Percentiles rank a stretch among this genome's conserved stretches.
Evolutionary conservation across 2,797 vertebrate genomes (phyloP).

Genomic region (Tragelaphus oryx): DNA sequence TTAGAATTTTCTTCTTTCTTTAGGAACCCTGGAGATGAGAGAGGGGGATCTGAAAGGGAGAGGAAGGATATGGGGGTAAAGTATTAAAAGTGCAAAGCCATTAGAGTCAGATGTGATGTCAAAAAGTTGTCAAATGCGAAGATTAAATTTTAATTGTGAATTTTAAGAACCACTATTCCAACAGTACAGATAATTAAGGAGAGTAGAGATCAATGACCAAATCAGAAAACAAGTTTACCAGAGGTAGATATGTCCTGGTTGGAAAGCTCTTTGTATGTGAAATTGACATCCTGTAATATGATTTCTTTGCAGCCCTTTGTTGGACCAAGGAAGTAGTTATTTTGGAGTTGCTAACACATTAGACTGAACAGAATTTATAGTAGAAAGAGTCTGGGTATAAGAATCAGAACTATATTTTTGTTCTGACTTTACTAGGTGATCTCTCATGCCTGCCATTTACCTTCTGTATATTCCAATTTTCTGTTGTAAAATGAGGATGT

Average conservation of each 20-base stretch:
- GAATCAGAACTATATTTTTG: not conserved
- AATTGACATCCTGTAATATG: not conserved
- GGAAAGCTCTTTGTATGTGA: not conserved
- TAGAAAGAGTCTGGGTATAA: not conserved
- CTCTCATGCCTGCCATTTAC: not conserved
- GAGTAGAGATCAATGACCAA: not conserved
- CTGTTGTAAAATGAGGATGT: conserved; percentile 12
- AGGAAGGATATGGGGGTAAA: not conserved
- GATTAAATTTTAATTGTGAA: conserved; percentile 10
- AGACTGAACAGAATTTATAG: not conserved
- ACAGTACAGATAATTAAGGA: not conserved
- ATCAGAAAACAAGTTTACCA: not conserved
- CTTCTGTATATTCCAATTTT: conserved; percentile 28
- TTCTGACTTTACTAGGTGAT: conserved; percentile 6
- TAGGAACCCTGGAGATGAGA: not conserved
- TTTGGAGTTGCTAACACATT: not conserved
- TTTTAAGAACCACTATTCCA: not conserved
- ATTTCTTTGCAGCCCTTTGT: not conserved
- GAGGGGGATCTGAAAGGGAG: not conserved
- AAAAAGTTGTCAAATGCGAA: not conserved
- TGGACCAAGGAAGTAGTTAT: not conserved
- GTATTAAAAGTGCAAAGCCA: not conserved
- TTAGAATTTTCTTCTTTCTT: not conserved
- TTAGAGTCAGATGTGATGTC: not conserved
- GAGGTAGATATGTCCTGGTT: not conserved